These are phyloP conservation scores for Adelphocoris suturalis DNA, from an alignment of 2,888 invertebrate species.

Conservation along the genomic window DNA sequence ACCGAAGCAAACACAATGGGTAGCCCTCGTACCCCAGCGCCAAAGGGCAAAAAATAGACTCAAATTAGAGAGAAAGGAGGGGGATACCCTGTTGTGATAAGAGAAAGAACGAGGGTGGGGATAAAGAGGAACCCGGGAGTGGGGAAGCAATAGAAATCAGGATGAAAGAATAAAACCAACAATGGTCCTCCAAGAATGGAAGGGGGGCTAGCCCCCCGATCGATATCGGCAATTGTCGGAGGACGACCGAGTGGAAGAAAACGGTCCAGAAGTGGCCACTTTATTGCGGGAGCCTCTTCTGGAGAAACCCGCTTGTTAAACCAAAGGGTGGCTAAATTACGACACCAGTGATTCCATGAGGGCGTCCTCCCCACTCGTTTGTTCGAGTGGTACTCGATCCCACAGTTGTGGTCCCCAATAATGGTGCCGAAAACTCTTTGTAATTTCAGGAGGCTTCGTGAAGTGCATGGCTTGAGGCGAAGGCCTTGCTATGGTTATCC, in stretches of 20 bases:
- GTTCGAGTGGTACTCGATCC: neutral
- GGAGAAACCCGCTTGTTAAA: conserved; percentile 55
- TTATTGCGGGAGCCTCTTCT: conserved; percentile 43
- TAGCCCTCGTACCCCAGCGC: neutral
- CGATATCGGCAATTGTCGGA: conserved; percentile 67
- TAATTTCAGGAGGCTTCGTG: too few species aligned
- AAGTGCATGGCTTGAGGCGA: too few species aligned
- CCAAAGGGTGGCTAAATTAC: conserved; percentile 49
- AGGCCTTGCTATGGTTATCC: too few species aligned
- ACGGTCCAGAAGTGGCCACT: conserved; percentile 58
- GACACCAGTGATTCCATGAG: conserved; percentile 8
- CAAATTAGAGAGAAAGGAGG: conserved; percentile 38
- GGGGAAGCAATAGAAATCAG: conserved; percentile 63
- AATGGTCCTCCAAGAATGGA: conserved; percentile 50
- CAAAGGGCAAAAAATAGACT: conserved; percentile 44
- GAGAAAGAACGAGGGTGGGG: conserved; percentile 37
- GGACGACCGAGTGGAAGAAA: conserved; percentile 55
- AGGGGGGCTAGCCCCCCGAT: conserved; percentile 31
- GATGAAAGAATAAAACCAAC: conserved; percentile 68
- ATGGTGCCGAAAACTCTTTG: neutral
- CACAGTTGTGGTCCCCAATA: neutral
- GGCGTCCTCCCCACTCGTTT: neutral
- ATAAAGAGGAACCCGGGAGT: neutral
- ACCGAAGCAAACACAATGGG: conserved; percentile 51
- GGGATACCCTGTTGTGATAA: conserved; percentile 48